Percentiles rank a stretch among this genome's conserved stretches.
phyloP scores from a whole-genome alignment of 1,140 invertebrate genomes.

The Drosophila sproati region DNA sequence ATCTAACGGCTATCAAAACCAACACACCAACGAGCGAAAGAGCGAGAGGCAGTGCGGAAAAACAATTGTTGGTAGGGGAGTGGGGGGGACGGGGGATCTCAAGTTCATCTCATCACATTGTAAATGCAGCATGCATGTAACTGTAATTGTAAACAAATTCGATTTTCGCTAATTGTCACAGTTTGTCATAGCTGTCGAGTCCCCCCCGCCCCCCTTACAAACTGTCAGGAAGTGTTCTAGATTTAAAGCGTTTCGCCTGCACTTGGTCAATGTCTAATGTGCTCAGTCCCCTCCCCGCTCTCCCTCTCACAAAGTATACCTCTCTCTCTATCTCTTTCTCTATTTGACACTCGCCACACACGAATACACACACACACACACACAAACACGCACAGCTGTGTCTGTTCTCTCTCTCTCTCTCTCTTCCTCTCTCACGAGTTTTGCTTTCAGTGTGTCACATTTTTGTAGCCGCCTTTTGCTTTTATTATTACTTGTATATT shows the following conservation, averaged over 20 bases:
- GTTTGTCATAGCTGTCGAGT: not conserved
- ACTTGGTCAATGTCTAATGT: constrained; percentile 43
- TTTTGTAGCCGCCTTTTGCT: constrained; percentile 52
- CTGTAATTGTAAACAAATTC: constrained; percentile 78
- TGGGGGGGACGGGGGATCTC: constrained; percentile 13
- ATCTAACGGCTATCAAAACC: constrained; percentile 39
- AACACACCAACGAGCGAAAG: not conserved
- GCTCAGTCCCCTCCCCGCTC: constrained; percentile 2
- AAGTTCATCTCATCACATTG: constrained; percentile 59
- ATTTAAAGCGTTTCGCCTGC: constrained; percentile 51
- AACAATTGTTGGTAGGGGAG: not conserved
- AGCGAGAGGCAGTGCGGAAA: constrained; percentile 5
- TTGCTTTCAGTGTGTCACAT: constrained; percentile 76
- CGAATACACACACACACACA: too few species aligned
- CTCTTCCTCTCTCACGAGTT: constrained; percentile 5
- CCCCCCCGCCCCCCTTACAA: not conserved
- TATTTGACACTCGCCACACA: too few species aligned
- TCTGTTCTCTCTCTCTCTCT: not conserved
- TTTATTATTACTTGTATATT: constrained; percentile 61
- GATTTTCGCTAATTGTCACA: constrained; percentile 73
- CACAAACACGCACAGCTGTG: not conserved
- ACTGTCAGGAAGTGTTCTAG: constrained; percentile 69
- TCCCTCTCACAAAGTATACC: not conserved
- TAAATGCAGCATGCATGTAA: constrained; percentile 46
- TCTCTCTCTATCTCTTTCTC: constrained; percentile 4